A percentile compares a stretch with the other conserved stretches of the same genome.
phyloP scores from a whole-genome alignment of 2,113 vertebrate species.

The Clupea harengus region DNA sequence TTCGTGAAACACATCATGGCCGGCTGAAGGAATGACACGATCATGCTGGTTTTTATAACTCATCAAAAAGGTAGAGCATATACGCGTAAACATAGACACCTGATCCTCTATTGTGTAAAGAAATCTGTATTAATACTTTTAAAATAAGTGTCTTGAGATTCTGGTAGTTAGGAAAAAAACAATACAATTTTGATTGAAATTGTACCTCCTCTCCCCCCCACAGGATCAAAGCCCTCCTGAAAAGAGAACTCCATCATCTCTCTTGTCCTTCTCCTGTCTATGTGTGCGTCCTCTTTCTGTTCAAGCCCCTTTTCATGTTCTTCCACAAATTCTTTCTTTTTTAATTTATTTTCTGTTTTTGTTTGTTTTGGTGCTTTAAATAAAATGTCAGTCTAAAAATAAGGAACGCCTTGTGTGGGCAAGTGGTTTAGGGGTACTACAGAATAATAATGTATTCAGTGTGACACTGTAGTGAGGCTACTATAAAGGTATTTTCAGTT shows the following conservation, averaged over 20 bases:
- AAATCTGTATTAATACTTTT: neutral
- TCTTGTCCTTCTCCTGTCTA: neutral
- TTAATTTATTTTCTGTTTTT: neutral
- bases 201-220: neutral
- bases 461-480: neutral
- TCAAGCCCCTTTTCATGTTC: neutral
- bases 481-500: neutral
- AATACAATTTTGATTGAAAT: neutral
- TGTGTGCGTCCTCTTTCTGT: neutral
- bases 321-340: neutral
- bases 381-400: neutral
- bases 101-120: neutral
- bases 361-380: conserved; percentile 11
- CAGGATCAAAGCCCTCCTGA: neutral
- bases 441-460: neutral
- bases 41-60: neutral
- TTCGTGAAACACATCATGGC: conserved; percentile 55
- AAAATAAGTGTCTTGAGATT: neutral
- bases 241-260: neutral
- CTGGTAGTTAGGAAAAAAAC: neutral
- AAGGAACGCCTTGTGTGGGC: neutral
- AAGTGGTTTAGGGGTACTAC: neutral
- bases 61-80: neutral
- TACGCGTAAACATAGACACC: neutral
- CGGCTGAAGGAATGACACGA: conserved; percentile 34